phyloP scores from a whole-genome alignment of 2,113 vertebrate species.

The Zootoca vivipara region DNA sequence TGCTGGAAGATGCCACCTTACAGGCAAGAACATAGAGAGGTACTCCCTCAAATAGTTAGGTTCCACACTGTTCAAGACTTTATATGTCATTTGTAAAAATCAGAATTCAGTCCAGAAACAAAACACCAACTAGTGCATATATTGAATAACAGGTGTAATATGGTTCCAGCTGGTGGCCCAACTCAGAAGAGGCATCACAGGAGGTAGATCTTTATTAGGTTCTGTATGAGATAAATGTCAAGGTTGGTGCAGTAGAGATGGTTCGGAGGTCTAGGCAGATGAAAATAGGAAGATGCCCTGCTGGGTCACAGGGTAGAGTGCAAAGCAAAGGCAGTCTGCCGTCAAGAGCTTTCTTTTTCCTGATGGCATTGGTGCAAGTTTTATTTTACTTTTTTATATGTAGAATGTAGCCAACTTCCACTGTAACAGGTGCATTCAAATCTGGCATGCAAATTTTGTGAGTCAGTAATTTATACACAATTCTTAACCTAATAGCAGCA shows the following conservation, averaged over 20 bases:
- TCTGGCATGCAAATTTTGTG: background rate
- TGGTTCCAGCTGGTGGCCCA: background rate
- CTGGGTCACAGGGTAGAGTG: background rate
- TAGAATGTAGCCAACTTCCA: background rate
- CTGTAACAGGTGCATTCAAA: background rate
- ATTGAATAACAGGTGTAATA: no score
- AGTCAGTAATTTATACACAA: slow-evolving; percentile 7
- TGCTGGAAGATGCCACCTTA: no score
- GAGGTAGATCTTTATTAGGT: background rate
- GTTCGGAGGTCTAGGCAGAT: background rate
- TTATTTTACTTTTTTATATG: background rate
- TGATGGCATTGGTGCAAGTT: background rate
- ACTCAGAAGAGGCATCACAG: background rate
- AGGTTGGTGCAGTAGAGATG: background rate
- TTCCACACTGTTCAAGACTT: no score
- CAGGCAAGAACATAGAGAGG: no score
- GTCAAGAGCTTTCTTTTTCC: background rate
- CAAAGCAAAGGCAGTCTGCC: background rate
- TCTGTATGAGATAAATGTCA: background rate
- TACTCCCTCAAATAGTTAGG: no score
- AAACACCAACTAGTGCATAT: no score
- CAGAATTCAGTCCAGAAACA: no score
- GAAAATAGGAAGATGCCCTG: background rate
- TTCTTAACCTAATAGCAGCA: background rate
- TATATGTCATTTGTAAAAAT: no score